A percentile compares a stretch with the other conserved stretches of the same genome.
phyloP scores from a whole-genome alignment of 2,888 invertebrate species.

The Caradrina clavipalpis region DNA sequence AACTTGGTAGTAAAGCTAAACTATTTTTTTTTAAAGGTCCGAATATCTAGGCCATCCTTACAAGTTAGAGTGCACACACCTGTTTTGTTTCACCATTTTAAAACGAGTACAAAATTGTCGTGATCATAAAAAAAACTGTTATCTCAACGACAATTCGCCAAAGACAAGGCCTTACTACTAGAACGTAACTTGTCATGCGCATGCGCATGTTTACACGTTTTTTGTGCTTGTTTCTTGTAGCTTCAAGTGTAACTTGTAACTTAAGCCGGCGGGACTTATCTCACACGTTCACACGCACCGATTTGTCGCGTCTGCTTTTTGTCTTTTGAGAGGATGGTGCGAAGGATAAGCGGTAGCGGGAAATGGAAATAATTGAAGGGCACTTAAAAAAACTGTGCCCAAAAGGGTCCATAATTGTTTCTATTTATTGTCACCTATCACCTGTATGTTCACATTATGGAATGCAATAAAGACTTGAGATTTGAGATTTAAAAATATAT shows the following conservation, averaged over 20 bases:
- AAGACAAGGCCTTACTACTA: constrained; percentile 20
- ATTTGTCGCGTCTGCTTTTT: constrained; percentile 79
- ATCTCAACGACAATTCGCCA: constrained; percentile 39
- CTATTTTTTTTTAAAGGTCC: not conserved
- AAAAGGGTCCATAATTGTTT: too few relatives aligned
- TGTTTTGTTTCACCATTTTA: not conserved
- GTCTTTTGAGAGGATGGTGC: constrained; percentile 61
- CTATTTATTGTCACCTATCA: too few relatives aligned
- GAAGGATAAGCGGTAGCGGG: constrained; percentile 50
- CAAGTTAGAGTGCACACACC: not conserved
- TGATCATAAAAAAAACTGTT: constrained; percentile 18
- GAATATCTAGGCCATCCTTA: not conserved
- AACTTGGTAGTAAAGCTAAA: not conserved
- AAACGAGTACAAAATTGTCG: not conserved
- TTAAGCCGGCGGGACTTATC: constrained; percentile 71
- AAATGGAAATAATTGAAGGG: not conserved
- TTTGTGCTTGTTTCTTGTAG: constrained; percentile 66
- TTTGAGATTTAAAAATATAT: too few relatives aligned
- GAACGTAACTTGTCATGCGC: constrained; percentile 55
- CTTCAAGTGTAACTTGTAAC: constrained; percentile 65
- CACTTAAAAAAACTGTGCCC: too few relatives aligned
- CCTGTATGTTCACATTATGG: too few relatives aligned
- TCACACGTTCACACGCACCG: constrained; percentile 81
- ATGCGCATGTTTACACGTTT: constrained; percentile 73
- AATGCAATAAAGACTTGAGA: too few relatives aligned